Base-by-base conservation (phyloP, 2,113 vertebrate genomes). In the Oncorhynchus kisutch region DNA sequence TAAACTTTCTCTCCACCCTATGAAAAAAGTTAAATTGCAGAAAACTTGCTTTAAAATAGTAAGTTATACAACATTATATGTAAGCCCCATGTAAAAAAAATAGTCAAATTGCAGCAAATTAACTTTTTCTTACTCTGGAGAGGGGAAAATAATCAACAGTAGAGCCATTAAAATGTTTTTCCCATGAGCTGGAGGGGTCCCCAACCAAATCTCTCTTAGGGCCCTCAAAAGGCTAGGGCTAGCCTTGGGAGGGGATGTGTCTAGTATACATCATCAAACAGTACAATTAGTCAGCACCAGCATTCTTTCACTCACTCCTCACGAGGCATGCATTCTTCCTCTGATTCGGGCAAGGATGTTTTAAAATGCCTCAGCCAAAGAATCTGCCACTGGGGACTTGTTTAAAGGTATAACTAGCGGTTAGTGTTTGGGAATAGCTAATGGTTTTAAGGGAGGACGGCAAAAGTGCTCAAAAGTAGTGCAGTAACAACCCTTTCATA, bases 191-290 rank as follows among this genome's bases (percentile, higher is more conserved):
- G 39, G 39, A 9, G 9, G 39, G 39, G 39, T 11, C 39, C 39
- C 39, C 39, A 45, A 12, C 39, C 39, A 45, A 45, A 45, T 45
- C 39, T 45, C 9, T 9, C 39, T 45, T 45, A 45, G 39, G 39
- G 39, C 9, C 9, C 9, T 45, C 39, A 45, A 45, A 45, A 45
- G 39, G 39, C 39, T 45, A 45, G 9, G 39, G 39, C 39, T 9
- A 2, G 39, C 39, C 39, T 2, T 45, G 39, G 67, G 72, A 64
- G 81, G 1, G 74, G 79, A 88, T 39, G 78, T 81, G 87, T 88
- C 82, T 79, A 80, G 81, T 88, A 81, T 82, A 78, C 80, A 69
- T 71, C 68, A 87, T 84, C 65, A 64, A 69, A 72, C 64, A 84
- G 39, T 45, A 45, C 39, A 12, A 45, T 45, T 9, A 11, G 51